Evolutionary conservation across 2,888 invertebrate species (phyloP).

Genomic region (Dermolepida albohirtum): DNA sequence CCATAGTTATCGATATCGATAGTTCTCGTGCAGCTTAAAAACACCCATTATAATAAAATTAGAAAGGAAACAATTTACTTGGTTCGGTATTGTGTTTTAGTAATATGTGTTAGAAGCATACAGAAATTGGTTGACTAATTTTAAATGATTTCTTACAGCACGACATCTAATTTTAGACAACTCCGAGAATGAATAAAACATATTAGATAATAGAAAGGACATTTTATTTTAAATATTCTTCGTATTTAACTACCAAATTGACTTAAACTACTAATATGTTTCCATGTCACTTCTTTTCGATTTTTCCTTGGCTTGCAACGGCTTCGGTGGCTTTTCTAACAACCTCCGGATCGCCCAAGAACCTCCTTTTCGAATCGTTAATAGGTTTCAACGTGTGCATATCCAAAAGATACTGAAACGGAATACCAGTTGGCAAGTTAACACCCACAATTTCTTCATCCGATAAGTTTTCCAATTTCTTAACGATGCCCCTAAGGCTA

Average conservation of each 20-base stretch:
- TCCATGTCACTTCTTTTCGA: slow-evolving; percentile 7
- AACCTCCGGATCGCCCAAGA: slow-evolving; percentile 73
- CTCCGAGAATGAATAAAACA: too few relatives aligned
- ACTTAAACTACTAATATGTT: neutral
- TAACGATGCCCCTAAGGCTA: slow-evolving; percentile 86
- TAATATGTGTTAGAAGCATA: too few relatives aligned
- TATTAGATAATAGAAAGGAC: too few relatives aligned
- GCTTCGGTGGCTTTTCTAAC: slow-evolving; percentile 72
- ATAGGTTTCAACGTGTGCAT: slow-evolving; percentile 67
- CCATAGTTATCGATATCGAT: too few relatives aligned
- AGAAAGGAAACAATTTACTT: too few relatives aligned
- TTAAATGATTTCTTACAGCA: too few relatives aligned
- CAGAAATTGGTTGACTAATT: too few relatives aligned
- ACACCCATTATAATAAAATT: too few relatives aligned
- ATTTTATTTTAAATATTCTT: too few relatives aligned
- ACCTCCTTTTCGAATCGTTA: slow-evolving; percentile 71
- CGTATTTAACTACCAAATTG: slow-evolving; percentile 5
- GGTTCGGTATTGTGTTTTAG: too few relatives aligned
- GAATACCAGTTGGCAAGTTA: slow-evolving; percentile 75
- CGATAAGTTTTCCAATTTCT: slow-evolving; percentile 72
- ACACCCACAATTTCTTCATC: slow-evolving; percentile 72
- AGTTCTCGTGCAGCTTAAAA: too few relatives aligned
- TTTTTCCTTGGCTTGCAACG: slow-evolving; percentile 71
- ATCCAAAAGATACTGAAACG: slow-evolving; percentile 73
- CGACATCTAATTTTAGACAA: too few relatives aligned